These are phyloP conservation scores for Antidorcas marsupialis DNA, from an alignment of 2,113 vertebrate species.

Conservation along the genomic window DNA sequence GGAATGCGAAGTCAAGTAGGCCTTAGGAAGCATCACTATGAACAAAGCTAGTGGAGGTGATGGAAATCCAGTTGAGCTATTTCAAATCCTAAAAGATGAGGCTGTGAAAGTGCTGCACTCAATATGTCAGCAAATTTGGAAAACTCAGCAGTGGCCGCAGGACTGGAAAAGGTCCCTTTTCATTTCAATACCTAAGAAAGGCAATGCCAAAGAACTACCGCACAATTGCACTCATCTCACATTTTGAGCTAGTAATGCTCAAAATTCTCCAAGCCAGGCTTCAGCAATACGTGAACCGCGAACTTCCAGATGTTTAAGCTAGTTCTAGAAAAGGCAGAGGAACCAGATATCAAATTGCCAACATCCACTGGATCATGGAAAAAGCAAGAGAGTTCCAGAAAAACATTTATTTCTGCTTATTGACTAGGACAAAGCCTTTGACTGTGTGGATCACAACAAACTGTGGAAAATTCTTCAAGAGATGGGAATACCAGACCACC, in stretches of 20 bases:
- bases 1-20: background rate
- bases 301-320: background rate
- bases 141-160: background rate
- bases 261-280: background rate
- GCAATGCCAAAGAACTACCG: background rate
- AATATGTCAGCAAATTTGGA: background rate
- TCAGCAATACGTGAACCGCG: rapidly evolving
- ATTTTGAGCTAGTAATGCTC: background rate
- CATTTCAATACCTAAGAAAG: background rate
- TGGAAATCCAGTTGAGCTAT: background rate
- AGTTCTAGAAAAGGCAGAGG: background rate
- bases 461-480: background rate
- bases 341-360: background rate
- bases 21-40: background rate
- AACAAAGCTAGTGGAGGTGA: background rate
- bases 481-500: background rate
- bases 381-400: background rate
- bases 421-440: background rate
- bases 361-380: rapidly evolving
- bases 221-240: background rate
- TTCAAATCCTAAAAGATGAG: background rate
- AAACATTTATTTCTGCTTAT: background rate
- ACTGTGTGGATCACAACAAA: background rate
- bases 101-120: background rate
- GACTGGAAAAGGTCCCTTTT: background rate